Evolutionary conservation across 2,797 vertebrate genomes (phyloP).

Genomic region (Clamator glandarius): DNA sequence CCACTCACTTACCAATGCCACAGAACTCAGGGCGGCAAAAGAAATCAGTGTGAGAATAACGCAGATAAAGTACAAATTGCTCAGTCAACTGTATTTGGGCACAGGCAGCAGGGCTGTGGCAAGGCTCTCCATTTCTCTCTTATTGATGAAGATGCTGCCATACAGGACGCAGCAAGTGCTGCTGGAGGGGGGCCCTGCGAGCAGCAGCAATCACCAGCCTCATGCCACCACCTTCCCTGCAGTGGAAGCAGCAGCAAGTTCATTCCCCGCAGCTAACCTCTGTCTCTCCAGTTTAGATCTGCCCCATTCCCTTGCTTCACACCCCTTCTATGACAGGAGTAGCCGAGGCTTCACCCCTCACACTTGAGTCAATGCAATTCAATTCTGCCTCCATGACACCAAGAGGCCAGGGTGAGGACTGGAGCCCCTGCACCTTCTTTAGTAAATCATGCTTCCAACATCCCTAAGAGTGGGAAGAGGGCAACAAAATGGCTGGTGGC

Average conservation of each 20-base stretch:
- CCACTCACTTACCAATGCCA: accelerated
- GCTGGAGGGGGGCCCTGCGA: neutral
- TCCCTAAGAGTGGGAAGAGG: neutral
- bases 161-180: neutral
- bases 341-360: neutral
- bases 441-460: neutral
- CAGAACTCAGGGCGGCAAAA: neutral
- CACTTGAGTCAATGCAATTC: neutral
- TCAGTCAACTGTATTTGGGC: neutral
- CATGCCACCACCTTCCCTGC: neutral
- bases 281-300: neutral
- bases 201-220: neutral
- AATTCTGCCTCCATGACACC: neutral
- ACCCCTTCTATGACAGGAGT: neutral
- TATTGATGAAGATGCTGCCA: neutral
- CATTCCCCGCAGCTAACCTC: neutral
- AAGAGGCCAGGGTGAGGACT: neutral
- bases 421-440: neutral
- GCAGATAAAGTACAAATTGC: neutral
- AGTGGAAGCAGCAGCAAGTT: neutral
- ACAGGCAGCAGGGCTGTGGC: accelerated
- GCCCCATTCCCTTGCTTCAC: neutral
- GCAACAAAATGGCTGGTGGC: neutral
- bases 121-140: neutral
- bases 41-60: neutral